These are phyloP conservation scores for Delichon dasypus DNA, from an alignment of 2,797 vertebrate genomes.

Conservation along the genomic window DNA sequence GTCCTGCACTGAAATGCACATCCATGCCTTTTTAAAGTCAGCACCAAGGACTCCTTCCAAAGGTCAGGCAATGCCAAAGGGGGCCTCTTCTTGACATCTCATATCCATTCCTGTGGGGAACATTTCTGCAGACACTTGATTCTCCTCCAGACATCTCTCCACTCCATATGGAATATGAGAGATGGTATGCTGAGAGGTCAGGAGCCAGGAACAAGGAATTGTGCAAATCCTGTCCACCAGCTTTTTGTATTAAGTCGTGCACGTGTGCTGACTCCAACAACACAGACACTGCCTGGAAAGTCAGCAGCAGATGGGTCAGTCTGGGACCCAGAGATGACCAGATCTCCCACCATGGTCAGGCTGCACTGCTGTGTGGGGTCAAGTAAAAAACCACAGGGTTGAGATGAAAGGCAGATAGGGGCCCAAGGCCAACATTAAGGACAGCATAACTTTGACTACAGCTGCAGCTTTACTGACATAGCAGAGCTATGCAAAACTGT, in stretches of 20 bases:
- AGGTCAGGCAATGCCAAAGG: not conserved
- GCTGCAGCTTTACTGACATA: not conserved
- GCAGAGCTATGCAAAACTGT: not conserved
- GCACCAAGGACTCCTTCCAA: not conserved
- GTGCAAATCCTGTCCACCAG: not conserved
- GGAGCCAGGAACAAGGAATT: not conserved
- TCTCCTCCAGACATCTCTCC: not conserved
- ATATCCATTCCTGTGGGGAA: not conserved
- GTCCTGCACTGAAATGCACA: not conserved
- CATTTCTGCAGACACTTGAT: not conserved
- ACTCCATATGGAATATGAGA: not conserved
- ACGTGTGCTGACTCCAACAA: not conserved
- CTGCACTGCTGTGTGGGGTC: not conserved
- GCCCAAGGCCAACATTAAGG: not conserved
- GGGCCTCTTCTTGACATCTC: not conserved
- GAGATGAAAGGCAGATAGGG: constrained; percentile 8
- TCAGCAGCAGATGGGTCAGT: not conserved
- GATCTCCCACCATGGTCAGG: not conserved
- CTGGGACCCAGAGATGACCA: not conserved
- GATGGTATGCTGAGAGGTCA: not conserved
- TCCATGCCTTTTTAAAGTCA: not conserved
- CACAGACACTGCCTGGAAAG: not conserved
- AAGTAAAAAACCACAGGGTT: not conserved
- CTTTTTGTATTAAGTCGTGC: not conserved
- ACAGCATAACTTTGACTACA: not conserved